Evolutionary conservation across 2,888 invertebrate genomes (phyloP).

Genomic region (Aporophyla lueneburgensis): DNA sequence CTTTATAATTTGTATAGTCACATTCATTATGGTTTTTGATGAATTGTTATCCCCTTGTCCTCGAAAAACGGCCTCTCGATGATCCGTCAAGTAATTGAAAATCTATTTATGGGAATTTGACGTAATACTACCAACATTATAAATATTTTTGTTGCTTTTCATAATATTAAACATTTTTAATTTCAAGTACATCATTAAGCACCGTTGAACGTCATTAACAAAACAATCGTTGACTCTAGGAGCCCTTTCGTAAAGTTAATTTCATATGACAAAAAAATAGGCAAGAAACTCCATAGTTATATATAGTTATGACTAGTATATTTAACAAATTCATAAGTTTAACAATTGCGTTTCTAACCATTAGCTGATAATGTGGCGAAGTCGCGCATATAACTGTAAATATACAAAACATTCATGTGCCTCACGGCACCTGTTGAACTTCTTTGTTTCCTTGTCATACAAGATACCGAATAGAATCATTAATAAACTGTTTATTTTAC

Average conservation of each 20-base stretch:
- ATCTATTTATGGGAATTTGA: background rate
- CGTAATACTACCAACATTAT: background rate
- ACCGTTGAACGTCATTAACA: background rate
- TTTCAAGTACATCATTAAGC: too few relatives aligned
- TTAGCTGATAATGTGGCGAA: background rate
- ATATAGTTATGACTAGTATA: background rate
- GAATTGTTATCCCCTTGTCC: background rate
- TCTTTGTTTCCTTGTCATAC: background rate
- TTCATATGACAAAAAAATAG: background rate
- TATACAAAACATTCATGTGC: too few relatives aligned
- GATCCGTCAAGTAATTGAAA: background rate
- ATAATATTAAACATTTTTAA: background rate
- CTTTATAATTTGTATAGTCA: background rate
- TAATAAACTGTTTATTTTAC: constrained; percentile 16
- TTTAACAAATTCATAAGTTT: background rate
- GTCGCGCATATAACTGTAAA: too few relatives aligned
- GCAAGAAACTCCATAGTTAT: background rate
- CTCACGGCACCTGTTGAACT: background rate
- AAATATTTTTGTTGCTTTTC: background rate
- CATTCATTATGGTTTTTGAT: background rate
- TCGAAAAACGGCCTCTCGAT: background rate
- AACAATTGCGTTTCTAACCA: background rate
- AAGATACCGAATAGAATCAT: background rate
- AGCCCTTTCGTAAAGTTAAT: background rate
- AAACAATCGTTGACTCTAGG: background rate